phyloP scores from a whole-genome alignment of 2,797 vertebrate species.

The Pantherophis vulpinus region DNA sequence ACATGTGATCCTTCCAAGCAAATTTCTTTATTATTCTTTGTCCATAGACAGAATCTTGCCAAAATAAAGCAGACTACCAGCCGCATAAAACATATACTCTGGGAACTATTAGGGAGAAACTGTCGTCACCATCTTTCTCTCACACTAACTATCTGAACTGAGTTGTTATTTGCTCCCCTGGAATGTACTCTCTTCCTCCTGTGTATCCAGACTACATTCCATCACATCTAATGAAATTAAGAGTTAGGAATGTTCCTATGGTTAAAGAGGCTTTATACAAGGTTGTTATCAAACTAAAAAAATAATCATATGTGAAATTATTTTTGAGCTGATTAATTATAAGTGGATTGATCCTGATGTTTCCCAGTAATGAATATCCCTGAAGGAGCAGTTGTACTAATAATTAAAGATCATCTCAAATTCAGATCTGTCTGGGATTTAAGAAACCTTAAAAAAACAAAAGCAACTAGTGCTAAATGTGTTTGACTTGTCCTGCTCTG shows the following conservation, averaged over 20 bases:
- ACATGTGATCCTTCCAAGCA: too few species aligned
- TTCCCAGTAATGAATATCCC: not conserved
- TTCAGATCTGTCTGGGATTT: not conserved
- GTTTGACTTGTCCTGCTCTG: not conserved
- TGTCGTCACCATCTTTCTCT: too few species aligned
- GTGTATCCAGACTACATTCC: not conserved
- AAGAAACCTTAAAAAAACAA: not conserved
- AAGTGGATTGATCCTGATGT: conserved; percentile 8
- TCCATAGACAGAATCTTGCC: too few species aligned
- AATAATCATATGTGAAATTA: not conserved
- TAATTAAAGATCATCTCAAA: conserved; percentile 10
- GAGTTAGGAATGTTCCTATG: not conserved
- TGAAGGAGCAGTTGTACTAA: conserved; percentile 11
- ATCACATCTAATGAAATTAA: not conserved
- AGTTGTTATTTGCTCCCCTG: not conserved
- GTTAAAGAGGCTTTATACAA: not conserved
- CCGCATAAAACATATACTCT: too few species aligned
- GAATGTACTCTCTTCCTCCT: not conserved
- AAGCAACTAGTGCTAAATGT: not conserved
- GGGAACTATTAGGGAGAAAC: too few species aligned
- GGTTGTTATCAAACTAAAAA: not conserved
- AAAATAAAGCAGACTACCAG: too few species aligned
- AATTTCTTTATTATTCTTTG: too few species aligned
- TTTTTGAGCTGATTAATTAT: conserved; percentile 9
- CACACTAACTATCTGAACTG: not conserved